Evolutionary conservation across 2,113 vertebrate genomes (phyloP), one percentile per base, ranked within the genome.

Genomic region (Chinchilla lanigera): DNA sequence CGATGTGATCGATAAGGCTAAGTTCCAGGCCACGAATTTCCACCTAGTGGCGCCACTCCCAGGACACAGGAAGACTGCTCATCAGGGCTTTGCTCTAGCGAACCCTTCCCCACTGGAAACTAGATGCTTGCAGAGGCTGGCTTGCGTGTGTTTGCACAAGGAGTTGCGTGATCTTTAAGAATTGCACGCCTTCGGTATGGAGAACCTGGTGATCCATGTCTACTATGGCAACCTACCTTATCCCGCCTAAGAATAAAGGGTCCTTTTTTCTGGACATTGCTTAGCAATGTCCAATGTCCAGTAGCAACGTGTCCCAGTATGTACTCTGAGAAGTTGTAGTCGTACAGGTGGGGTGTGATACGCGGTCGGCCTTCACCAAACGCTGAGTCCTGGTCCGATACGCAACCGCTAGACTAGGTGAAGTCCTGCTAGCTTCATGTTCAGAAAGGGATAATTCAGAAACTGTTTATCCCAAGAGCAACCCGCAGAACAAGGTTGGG

Each of bases 301-400:
- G 58, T 60, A 60, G 58, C 41, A 47, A 19, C 13, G 7, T 77
- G 35, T 82, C 60, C 78, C 19, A 41, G 67, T 16, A 16, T 19
- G 6, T 47, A 38, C 11, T 20, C 19, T 52, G 65, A 86, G 58
- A 58, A 75, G 47, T 50, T 50, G 17, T 17, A 9, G 7, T 8
- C 24, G 52, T 35, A 6, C 61, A 5, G 73, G 56, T 2, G 41
- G 41, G 38, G 10, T 17, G 28, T 7, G 19, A 71, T 22, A 11
- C 17, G 47, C 7, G 3, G 17, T 10, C 7, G 1, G 9, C 5
- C 12, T 30, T 50, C 61, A 12, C 10, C 22, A 35, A 52, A 35
- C 2, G 0, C 41, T 1, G 0, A 5, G 0, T 0, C 19, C 33
- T 41, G 47, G 7, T 41, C 28, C 9, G 20, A 41, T 9, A 1